A percentile compares a stretch with the other conserved stretches of the same genome.
These are phyloP conservation scores for Pipistrellus pygmaeus DNA, from an alignment of 2,797 vertebrate species.

Conservation along the genomic window DNA sequence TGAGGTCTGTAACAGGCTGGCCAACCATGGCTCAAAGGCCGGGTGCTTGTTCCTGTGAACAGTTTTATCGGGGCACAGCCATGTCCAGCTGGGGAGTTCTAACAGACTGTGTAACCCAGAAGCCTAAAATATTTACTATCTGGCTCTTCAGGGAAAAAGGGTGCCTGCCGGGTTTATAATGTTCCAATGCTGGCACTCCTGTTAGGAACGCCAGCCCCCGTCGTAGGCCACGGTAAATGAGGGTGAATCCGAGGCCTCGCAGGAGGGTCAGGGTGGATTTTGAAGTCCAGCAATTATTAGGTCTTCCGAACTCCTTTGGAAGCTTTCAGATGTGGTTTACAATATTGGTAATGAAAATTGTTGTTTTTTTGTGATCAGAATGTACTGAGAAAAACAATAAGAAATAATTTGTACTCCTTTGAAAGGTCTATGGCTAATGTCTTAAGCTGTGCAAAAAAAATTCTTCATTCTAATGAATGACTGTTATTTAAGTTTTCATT, in stretches of 20 bases:
- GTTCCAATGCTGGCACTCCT: background rate
- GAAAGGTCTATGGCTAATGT: background rate
- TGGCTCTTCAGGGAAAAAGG: background rate
- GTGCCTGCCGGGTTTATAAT: background rate
- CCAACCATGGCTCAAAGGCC: background rate
- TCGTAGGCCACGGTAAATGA: no score
- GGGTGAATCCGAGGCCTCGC: background rate
- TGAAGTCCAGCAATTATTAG: background rate
- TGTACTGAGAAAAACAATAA: no score
- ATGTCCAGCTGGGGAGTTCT: background rate
- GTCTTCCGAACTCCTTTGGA: background rate
- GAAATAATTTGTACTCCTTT: no score
- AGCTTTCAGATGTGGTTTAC: background rate
- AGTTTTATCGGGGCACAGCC: background rate
- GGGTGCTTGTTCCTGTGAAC: background rate
- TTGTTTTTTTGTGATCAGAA: no score
- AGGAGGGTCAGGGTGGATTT: background rate
- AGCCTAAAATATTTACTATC: background rate
- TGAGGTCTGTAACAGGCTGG: background rate
- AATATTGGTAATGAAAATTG: background rate
- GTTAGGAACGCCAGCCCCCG: fast-evolving
- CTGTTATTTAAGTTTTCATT: background rate
- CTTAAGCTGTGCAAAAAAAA: background rate
- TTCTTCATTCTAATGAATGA: background rate
- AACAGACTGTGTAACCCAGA: background rate